A percentile compares a stretch with the other conserved stretches of the same genome.
Conservation (phyloP, 2,797 vertebrate species). For the Onychomys torridus region DNA sequence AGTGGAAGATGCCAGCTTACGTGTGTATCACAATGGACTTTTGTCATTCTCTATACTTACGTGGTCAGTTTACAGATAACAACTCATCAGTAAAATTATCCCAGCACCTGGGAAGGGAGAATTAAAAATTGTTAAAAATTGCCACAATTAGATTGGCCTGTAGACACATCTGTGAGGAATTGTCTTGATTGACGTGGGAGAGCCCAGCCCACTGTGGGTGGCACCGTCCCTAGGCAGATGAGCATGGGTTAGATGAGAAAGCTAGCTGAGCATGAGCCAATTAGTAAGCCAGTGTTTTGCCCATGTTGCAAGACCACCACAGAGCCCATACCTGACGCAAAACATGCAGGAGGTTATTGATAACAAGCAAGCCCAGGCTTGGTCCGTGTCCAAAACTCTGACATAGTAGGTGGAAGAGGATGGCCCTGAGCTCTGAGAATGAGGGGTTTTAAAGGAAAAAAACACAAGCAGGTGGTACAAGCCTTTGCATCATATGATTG, state of each 20-base stretch:
- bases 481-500: too few species aligned
- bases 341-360: too few species aligned
- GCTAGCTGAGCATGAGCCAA: not conserved
- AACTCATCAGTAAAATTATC: too few species aligned
- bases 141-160: not conserved
- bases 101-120: not conserved
- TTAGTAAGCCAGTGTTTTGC: not conserved
- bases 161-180: not conserved
- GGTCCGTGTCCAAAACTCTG: too few species aligned
- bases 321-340: too few species aligned
- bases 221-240: not conserved
- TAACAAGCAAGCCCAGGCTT: too few species aligned
- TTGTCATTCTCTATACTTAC: not conserved
- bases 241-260: not conserved
- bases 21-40: not conserved
- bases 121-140: not conserved
- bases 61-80: not conserved
- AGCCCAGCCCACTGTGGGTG: not conserved
- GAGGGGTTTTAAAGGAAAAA: too few species aligned
- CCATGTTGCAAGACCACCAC: too few species aligned
- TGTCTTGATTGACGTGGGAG: not conserved
- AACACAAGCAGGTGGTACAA: too few species aligned
- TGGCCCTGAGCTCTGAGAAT: too few species aligned
- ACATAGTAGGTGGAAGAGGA: too few species aligned
- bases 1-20: not conserved